Percentiles rank a stretch among this genome's conserved stretches.
These are phyloP conservation scores for Stegana nigrithorax DNA, from an alignment of 2,888 invertebrate genomes.

Conservation along the genomic window DNA sequence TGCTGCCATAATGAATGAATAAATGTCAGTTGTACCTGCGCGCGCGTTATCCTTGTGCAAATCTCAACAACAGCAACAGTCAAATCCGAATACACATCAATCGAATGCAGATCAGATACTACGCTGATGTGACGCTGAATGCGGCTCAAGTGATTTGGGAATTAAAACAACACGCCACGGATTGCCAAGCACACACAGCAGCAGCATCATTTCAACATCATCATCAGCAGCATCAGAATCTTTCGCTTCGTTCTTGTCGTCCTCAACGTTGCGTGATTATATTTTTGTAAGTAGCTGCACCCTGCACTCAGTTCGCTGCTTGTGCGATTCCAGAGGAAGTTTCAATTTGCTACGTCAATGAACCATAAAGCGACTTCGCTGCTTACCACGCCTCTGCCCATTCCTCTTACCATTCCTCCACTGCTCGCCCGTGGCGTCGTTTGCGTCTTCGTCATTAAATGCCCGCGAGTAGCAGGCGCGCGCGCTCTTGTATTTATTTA, in stretches of 20 bases:
- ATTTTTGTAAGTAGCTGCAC: background rate
- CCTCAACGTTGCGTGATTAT: background rate
- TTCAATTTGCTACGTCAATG: constrained; percentile 64
- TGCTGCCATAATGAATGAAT: too few species aligned
- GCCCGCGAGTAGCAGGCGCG: background rate
- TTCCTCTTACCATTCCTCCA: constrained; percentile 9
- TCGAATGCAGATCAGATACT: constrained; percentile 10
- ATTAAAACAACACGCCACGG: background rate
- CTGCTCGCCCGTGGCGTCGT: constrained; percentile 41
- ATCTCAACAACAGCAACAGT: constrained; percentile 2
- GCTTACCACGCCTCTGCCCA: constrained; percentile 14
- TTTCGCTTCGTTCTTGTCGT: background rate
- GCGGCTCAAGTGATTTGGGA: constrained; percentile 11
- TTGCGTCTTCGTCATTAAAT: constrained; percentile 26
- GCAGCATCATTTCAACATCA: background rate
- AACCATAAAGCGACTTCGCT: constrained; percentile 46
- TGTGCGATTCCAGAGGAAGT: constrained; percentile 53
- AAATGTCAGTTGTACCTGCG: background rate
- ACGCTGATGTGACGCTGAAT: too few species aligned
- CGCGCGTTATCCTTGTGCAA: background rate
- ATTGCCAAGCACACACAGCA: background rate
- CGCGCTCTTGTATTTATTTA: too few species aligned
- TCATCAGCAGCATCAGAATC: background rate
- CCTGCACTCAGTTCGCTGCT: background rate
- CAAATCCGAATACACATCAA: constrained; percentile 3